These are phyloP conservation scores for Zeus faber DNA, from an alignment of 2,113 vertebrate genomes.

Conservation along the genomic window DNA sequence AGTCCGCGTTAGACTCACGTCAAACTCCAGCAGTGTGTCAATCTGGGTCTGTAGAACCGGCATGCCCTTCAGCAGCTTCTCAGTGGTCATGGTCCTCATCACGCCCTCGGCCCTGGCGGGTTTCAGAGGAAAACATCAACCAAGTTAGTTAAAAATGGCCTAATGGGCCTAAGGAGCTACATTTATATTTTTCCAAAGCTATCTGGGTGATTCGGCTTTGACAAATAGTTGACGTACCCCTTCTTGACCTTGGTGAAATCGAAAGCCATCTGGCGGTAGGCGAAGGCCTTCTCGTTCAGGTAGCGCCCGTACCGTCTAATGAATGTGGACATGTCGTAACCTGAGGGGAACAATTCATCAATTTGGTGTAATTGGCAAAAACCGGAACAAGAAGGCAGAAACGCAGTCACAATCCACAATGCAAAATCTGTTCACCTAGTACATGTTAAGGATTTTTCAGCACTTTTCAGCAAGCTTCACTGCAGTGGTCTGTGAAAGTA, in stretches of 20 bases:
- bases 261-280: conserved; percentile 98
- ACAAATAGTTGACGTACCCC: conserved; percentile 76
- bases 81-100: conserved; percentile 96
- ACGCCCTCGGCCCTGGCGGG: conserved; percentile 89
- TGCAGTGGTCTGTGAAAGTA: too few species aligned
- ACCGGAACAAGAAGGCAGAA: too few species aligned
- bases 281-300: conserved; percentile 97
- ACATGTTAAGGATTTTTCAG: too few species aligned
- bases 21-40: conserved; percentile 95
- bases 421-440: too few species aligned
- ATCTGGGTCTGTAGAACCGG: conserved; percentile 95
- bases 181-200: not conserved
- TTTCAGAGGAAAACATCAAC: too few species aligned
- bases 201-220: too few species aligned
- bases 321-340: conserved; percentile 96
- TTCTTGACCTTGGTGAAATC: conserved; percentile 99
- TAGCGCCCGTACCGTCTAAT: conserved; percentile 97
- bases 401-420: too few species aligned
- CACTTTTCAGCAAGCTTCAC: too few species aligned
- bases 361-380: too few species aligned
- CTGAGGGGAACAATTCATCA: conserved; percentile 52
- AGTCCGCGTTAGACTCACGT: conserved; percentile 69
- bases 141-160: not conserved
- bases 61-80: conserved; percentile 98
- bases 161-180: not conserved